Percentiles rank a stretch among this genome's conserved stretches.
Evolutionary conservation across 2,888 invertebrate genomes (phyloP).

Genomic region (Mactromeris polynyma): DNA sequence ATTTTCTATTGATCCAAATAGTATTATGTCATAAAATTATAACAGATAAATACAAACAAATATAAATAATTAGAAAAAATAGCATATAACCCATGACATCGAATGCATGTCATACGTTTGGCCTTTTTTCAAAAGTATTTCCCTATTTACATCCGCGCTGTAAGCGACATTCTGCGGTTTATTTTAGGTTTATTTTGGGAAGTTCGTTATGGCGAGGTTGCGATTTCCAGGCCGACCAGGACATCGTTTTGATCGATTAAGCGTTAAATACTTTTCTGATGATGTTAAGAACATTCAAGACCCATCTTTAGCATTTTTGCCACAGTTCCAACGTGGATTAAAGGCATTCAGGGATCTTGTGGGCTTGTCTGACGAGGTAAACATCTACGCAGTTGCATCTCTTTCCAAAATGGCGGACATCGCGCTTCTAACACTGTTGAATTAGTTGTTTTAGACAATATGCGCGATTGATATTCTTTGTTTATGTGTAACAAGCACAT

Average conservation of each 20-base stretch:
- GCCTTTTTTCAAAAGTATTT: not conserved
- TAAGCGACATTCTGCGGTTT: slow-evolving; percentile 36
- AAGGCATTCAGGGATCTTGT: slow-evolving; percentile 82
- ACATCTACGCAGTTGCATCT: slow-evolving; percentile 36
- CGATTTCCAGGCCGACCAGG: slow-evolving; percentile 87
- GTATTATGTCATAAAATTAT: not conserved
- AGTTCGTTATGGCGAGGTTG: slow-evolving; percentile 86
- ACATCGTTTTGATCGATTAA: slow-evolving; percentile 84
- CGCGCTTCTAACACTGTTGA: slow-evolving; percentile 59
- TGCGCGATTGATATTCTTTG: not conserved
- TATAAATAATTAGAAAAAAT: not conserved
- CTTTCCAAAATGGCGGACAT: slow-evolving; percentile 83
- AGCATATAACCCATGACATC: slow-evolving; percentile 3
- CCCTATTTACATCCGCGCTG: slow-evolving; percentile 6
- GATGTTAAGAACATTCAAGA: slow-evolving; percentile 83
- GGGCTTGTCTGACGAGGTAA: slow-evolving; percentile 86
- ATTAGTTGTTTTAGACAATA: not conserved
- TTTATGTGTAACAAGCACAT: not conserved
- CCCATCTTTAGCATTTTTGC: slow-evolving; percentile 82
- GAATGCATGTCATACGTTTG: not conserved
- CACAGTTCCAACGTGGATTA: slow-evolving; percentile 83
- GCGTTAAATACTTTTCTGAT: slow-evolving; percentile 82
- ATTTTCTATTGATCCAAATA: not conserved
- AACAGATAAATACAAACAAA: not conserved
- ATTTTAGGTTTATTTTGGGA: slow-evolving; percentile 63